A percentile compares a stretch with the other conserved stretches of the same genome.
Conservation (phyloP, 2,888 invertebrate species). For the Mimumesa dahlbomi region DNA sequence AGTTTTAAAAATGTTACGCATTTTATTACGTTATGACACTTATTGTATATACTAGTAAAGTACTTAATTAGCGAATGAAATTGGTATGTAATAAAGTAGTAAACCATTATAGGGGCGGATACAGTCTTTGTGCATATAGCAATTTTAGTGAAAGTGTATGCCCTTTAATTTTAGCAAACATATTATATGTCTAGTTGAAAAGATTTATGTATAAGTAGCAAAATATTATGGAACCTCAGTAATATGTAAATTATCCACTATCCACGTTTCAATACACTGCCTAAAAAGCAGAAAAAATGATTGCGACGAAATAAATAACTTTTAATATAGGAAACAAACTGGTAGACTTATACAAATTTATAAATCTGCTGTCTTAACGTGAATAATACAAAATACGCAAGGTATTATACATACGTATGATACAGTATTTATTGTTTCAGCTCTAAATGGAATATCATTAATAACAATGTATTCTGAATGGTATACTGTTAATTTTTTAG, state of each 20-base stretch:
- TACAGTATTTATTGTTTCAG: no score
- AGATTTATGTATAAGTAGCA: neutral
- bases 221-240: neutral
- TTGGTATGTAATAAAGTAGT: constrained; percentile 1
- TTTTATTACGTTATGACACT: constrained; percentile 16
- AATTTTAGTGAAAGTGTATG: neutral
- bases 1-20: neutral
- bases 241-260: neutral
- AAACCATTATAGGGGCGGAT: neutral
- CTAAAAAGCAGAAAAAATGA: constrained; percentile 31
- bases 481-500: neutral
- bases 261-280: constrained; percentile 28
- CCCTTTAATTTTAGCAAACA: constrained; percentile 9
- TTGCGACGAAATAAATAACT: neutral
- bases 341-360: constrained; percentile 13
- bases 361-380: neutral
- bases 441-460: no score
- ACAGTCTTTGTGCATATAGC: constrained; percentile 5
- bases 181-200: neutral
- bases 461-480: neutral
- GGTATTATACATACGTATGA: no score
- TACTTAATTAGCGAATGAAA: constrained; percentile 13
- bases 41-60: constrained; percentile 7
- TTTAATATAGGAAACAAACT: constrained; percentile 12
- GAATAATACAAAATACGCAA: no score